phyloP scores from a whole-genome alignment of 2,113 vertebrate species.

The Pogonocichla stellata region DNA sequence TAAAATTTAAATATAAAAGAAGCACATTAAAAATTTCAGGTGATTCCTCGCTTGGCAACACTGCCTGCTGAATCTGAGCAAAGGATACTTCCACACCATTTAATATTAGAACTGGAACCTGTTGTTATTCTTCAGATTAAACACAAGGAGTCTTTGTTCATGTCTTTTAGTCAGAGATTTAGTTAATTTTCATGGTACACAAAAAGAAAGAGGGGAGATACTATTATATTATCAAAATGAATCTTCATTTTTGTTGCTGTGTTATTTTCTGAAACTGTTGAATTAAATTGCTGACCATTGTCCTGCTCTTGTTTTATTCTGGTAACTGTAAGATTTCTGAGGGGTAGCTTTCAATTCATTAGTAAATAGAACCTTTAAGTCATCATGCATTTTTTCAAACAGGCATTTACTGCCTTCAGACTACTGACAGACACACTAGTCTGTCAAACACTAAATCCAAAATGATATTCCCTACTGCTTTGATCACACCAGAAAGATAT shows the following conservation, averaged over 20 bases:
- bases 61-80: neutral
- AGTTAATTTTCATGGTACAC: neutral
- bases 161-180: neutral
- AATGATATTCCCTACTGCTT: conserved; percentile 47
- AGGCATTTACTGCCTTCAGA: conserved; percentile 3
- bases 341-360: neutral
- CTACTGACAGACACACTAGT: conserved; percentile 11
- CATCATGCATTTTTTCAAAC: neutral
- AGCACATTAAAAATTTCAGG: neutral
- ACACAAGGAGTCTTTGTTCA: neutral
- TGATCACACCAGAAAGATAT: conserved; percentile 13
- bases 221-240: neutral
- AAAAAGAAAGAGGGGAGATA: neutral
- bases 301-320: neutral
- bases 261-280: neutral
- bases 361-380: neutral
- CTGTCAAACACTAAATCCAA: conserved; percentile 54
- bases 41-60: neutral
- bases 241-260: neutral
- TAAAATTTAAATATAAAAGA: neutral
- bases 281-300: neutral
- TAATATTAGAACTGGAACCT: neutral
- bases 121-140: neutral
- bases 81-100: neutral
- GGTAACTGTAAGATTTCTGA: neutral